Evolutionary conservation across 2,113 vertebrate species (phyloP), one percentile per base, ranked within the genome.

Genomic region (Caretta caretta): DNA sequence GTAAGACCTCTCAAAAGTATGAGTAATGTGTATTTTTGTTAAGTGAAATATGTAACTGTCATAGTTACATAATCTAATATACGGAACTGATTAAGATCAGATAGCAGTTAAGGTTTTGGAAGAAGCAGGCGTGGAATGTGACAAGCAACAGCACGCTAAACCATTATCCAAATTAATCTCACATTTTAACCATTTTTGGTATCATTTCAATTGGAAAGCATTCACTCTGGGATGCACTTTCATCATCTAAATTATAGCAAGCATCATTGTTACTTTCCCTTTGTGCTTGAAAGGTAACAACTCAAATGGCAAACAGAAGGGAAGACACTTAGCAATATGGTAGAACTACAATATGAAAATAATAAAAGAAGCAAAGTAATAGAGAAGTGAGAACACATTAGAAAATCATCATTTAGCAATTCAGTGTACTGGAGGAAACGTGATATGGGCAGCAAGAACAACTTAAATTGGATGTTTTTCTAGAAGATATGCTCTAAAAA

Each of bases 1-100:
- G 72, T 84, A 93, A 95, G 75, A 95, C 90, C 80, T 95, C 80
- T 96, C 76, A 90, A 87, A 93, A 90, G 87, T 92, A 62, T 87
- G 87, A 95, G 76, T 89, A 90, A n/a, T 31, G 10, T 59, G 1
- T 80, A 19, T 10, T 24, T 86, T 87, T 94, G 65, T 89, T 93
- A 50, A 93, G 85, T 5, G 22, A 89, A 89, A 85, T 95, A 79
- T 51, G 31, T 84, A 91, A 89, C 87, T 0, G 1, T 48, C 84
- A 83, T 1, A 3, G 13, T 86, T 94, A 86, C 75, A 88, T 86
- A 82, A 93, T 92, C 35, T 84, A 59, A 90, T 94, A 38, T 80
- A 46, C 51, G 46, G 81, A 94, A 91, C 16, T 86, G 88, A 57
- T 56, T 50, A 54, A 51, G 88, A 88, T 72, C 13, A 89, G 86